Conservation (phyloP, 2,113 vertebrate genomes). For the Tyto alba region DNA sequence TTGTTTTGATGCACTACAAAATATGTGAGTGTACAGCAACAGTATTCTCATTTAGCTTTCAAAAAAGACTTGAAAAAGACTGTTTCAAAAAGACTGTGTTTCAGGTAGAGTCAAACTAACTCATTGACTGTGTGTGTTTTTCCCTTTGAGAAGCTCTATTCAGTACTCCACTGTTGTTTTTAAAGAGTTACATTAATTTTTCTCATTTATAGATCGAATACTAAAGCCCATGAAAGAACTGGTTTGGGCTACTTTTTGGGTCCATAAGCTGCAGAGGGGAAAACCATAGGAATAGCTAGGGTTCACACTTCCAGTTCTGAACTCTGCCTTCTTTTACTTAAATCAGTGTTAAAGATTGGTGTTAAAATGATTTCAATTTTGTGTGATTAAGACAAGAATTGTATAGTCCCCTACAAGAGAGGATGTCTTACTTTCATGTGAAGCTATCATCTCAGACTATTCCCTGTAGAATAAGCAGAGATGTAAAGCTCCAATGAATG, state of each 20-base stretch:
- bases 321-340: neutral
- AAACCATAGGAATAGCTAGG: neutral
- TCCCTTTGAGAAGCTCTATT: neutral
- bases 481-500: neutral
- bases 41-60: neutral
- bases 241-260: neutral
- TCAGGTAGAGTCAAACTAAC: neutral
- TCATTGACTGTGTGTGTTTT: neutral
- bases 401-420: neutral
- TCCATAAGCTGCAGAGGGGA: neutral
- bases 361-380: neutral
- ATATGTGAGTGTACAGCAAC: neutral
- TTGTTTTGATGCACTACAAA: neutral
- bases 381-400: neutral
- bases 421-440: neutral
- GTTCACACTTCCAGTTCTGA: neutral
- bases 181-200: neutral
- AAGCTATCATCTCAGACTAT: neutral
- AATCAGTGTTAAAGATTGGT: neutral
- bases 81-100: neutral
- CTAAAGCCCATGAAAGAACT: neutral
- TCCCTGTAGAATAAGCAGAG: neutral
- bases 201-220: neutral
- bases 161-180: neutral
- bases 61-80: neutral